These are phyloP conservation scores for Drosophila sordidula DNA, from an alignment of 2,888 invertebrate species.

Conservation along the genomic window DNA sequence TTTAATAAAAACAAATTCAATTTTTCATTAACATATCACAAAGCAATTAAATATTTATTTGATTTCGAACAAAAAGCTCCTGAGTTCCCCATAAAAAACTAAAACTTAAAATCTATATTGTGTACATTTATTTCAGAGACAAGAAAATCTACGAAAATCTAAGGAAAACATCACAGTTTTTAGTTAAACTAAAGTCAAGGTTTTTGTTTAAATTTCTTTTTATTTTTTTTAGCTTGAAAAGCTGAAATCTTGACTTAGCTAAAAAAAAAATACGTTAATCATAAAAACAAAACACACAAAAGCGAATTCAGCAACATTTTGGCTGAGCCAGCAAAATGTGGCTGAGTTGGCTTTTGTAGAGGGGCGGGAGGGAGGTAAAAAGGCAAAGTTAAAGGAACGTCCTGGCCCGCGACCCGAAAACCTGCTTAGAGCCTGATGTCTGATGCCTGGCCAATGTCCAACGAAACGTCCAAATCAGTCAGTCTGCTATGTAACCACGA, in stretches of 20 bases:
- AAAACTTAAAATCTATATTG: conserved; percentile 6
- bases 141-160: conserved; percentile 20
- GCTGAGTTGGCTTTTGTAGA: conserved; percentile 67
- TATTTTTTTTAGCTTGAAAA: conserved; percentile 33
- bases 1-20: conserved; percentile 5
- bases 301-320: conserved; percentile 72
- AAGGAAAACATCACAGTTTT: conserved; percentile 71
- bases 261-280: conserved; percentile 19
- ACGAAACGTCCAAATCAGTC: conserved; percentile 54
- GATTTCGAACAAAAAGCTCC: conserved; percentile 26
- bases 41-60: conserved; percentile 42
- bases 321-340: conserved; percentile 46
- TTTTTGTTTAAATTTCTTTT: conserved; percentile 15
- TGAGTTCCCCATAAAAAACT: conserved; percentile 13
- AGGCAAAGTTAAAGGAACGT: conserved; percentile 27
- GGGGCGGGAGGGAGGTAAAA: neutral
- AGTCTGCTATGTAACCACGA: conserved; percentile 39
- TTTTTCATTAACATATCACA: conserved; percentile 47
- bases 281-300: conserved; percentile 43
- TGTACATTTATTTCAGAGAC: conserved; percentile 16
- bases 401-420: conserved; percentile 14
- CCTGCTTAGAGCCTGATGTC: conserved; percentile 41
- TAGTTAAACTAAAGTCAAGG: conserved; percentile 70
- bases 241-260: conserved; percentile 49
- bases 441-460: conserved; percentile 39